Base-by-base conservation (phyloP, 2,797 vertebrate species). In the Pterois miles region DNA sequence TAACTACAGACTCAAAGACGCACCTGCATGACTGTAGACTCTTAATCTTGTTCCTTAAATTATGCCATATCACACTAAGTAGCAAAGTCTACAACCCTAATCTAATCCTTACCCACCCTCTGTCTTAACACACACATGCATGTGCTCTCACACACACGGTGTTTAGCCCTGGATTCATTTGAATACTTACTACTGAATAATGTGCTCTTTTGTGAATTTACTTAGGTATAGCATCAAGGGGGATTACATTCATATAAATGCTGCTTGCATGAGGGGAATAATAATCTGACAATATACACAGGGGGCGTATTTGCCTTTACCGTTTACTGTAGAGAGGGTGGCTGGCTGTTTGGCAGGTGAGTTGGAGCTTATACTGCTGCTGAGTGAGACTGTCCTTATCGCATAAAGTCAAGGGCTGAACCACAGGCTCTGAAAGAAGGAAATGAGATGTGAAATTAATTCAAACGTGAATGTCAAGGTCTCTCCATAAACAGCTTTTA, bases 361-460 rank as follows among this genome's bases (percentile, higher is more conserved):
- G 74, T 72, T 66, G 43, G 56, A 65, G 54, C 13, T 71, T 72
- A 48, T n/a, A 72, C 16, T 73, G 59, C 64, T 25, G 57, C 76
- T 18, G 8, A 38, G n/a, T 63, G 62, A 63, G 18, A 43, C 25
- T 3, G 22, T 9, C 16, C 48, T 78, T 67, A 65, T 80, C 36
- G 16, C 40, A 6, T 22, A 36, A 69, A 27, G 18, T 71, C 60
- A 38, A 36, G 23, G 43, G 43, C 38, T 67, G 36, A 50, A 57
- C 36, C 52, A 46, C 33, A 25, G 46, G 29, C 12, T 65, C 34
- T 22, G 16, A 71, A n/a, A 70, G 22, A 58, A 16, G 11, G 8
- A 75, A 71, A 58, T 80, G 23, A 71, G 46, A 81, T 57, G 54
- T 74, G 60, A 84, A 82, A 65, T 65, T 2, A 52, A 72, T 78